Evolutionary conservation across 1,140 invertebrate genomes (phyloP).

Genomic region (Cyrtorhinus lividipennis): DNA sequence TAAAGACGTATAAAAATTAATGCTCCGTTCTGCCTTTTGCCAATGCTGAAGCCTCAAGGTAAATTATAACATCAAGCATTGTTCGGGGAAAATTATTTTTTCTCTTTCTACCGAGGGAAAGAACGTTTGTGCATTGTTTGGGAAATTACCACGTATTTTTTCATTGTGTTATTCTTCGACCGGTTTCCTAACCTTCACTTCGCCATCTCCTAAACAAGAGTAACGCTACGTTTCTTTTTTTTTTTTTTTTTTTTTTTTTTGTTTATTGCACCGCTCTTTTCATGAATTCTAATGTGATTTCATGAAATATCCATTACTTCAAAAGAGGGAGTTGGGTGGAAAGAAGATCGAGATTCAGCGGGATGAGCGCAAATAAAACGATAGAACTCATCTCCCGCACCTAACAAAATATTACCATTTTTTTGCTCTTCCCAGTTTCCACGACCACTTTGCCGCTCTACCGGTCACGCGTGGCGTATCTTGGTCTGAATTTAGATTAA

Average conservation of each 20-base stretch:
- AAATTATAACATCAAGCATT: conserved; percentile 8
- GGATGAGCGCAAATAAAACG: no score
- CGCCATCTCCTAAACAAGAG: neutral
- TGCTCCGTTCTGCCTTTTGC: neutral
- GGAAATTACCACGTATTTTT: conserved; percentile 1
- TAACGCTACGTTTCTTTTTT: no score
- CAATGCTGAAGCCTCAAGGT: neutral
- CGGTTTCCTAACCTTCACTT: neutral
- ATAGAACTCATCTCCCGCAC: no score
- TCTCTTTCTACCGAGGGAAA: neutral
- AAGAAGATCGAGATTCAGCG: neutral
- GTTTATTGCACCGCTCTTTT: no score
- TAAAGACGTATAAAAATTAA: conserved; percentile 10
- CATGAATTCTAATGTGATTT: conserved; percentile 11
- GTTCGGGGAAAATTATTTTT: conserved; percentile 5
- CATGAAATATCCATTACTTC: neutral
- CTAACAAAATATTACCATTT: neutral
- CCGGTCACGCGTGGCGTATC: no score
- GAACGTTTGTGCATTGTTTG: neutral
- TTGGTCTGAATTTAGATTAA: neutral
- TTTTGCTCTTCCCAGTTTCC: neutral
- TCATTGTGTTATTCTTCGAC: neutral
- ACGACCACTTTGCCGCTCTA: neutral
- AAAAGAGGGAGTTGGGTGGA: neutral
- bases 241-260: no score